Conservation (phyloP, 2,888 invertebrate species). For the Spisula subtruncata region DNA sequence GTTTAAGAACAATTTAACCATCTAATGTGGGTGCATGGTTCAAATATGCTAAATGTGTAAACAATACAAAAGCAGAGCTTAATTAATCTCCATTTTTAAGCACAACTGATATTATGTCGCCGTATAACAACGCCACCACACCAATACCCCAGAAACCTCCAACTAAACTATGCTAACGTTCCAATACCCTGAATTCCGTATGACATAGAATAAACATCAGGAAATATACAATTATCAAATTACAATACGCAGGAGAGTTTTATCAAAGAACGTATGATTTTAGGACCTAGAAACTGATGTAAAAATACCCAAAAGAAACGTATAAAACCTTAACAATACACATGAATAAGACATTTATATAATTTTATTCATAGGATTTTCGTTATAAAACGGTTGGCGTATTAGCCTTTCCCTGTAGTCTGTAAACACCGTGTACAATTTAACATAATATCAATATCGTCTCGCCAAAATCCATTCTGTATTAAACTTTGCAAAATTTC, state of each 20-base stretch:
- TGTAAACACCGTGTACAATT: neutral
- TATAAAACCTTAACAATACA: neutral
- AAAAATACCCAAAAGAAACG: neutral
- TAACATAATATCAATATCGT: slow-evolving; percentile 23
- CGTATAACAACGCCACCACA: too few relatives aligned
- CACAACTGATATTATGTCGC: too few relatives aligned
- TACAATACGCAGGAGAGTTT: too few relatives aligned
- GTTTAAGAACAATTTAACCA: neutral
- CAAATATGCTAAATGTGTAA: too few relatives aligned
- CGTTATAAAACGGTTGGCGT: neutral
- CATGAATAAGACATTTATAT: neutral
- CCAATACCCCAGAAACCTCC: too few relatives aligned
- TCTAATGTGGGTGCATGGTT: neutral
- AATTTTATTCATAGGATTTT: neutral
- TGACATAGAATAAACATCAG: too few relatives aligned
- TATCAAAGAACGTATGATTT: too few relatives aligned
- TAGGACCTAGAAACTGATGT: neutral
- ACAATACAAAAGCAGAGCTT: too few relatives aligned
- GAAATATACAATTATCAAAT: too few relatives aligned
- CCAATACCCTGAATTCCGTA: too few relatives aligned
- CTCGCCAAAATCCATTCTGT: slow-evolving; percentile 6
- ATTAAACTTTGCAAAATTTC: slow-evolving; percentile 20
- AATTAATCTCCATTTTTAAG: too few relatives aligned
- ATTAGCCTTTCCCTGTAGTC: neutral
- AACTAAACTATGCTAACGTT: too few relatives aligned